A percentile compares a stretch with the other conserved stretches of the same genome.
Conservation (phyloP, 2,888 invertebrate species). For the Mythimna vitellina region DNA sequence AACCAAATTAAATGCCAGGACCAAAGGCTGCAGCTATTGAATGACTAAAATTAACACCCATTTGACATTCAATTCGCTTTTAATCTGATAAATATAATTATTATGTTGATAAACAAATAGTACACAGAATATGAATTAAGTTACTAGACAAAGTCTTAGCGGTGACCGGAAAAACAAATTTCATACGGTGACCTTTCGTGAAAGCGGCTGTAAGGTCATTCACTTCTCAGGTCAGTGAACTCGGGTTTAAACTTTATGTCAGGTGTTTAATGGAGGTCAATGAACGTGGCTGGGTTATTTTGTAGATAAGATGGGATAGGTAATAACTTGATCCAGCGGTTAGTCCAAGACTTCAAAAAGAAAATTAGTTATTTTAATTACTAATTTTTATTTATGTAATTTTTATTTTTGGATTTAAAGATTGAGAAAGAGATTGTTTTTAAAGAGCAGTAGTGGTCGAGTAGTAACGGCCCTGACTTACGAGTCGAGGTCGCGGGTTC, state of each 20-base stretch:
- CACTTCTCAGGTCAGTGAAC: constrained; percentile 14
- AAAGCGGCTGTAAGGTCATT: constrained; percentile 24
- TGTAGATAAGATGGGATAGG: neutral
- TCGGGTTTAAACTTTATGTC: constrained; percentile 11
- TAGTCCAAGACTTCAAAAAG: neutral
- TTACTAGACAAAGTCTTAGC: constrained; percentile 6
- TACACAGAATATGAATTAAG: constrained; percentile 16
- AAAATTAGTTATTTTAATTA: too few species aligned
- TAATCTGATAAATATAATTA: neutral
- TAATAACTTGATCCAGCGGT: neutral
- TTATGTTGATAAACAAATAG: neutral
- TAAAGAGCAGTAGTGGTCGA: too few species aligned
- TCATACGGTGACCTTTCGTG: constrained; percentile 31
- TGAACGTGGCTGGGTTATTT: neutral
- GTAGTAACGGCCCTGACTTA: too few species aligned
- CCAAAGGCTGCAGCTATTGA: too few species aligned
- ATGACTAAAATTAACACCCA: neutral
- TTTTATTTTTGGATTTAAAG: too few species aligned
- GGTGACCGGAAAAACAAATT: constrained; percentile 29
- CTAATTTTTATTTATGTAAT: too few species aligned
- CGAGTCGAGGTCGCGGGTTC: too few species aligned
- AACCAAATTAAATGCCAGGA: too few species aligned
- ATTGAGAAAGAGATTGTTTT: too few species aligned
- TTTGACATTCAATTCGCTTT: neutral
- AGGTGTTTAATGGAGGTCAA: neutral